Base-by-base conservation (phyloP, 2,113 vertebrate genomes). In the Diphyllodes magnificus region DNA sequence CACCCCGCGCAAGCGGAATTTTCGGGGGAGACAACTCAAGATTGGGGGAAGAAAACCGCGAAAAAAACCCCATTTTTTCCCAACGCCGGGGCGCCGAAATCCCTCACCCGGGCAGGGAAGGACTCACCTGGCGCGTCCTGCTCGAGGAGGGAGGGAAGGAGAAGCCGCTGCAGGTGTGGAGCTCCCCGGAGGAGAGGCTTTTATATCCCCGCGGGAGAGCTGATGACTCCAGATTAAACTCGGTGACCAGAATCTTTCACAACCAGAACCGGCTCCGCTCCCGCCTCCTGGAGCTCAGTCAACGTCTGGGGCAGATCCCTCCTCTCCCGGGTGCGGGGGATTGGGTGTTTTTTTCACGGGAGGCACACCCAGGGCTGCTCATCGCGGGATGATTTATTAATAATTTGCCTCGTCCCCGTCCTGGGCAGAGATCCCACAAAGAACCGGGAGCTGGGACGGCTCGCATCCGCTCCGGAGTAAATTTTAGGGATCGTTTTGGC, bases 221-320 rank as follows among this genome's bases (percentile, higher is more conserved):
- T 33, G 91, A 87, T 93, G 94, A 77, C 90, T 91, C 86, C 87
- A 49, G 92, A 70, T 84, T 87, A 91, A 95, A 94, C 64, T 57
- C 86, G 81, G 92, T 88, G 91, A 93, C 94, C 95, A 79, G 88
- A 78, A 90, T 92, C 95, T 96, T 96, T 96, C 95, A 92, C 94
- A 96, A 96, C 65, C 65, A 42, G 92, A 93, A 95, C 82, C 60
- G 82, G 92, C 95, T 89, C 68, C 77, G 19, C 90, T 90, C 75
- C 86, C 92, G 95, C 92, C 95, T 86, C 85, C 92, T 95, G 92
- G 92, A 90, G 78, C 30, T 82, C 85, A 82, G 73, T 93, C 95
- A 95, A 94, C 45, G 65, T 13, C 78, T 78, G 54, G 40, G 65
- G 79, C 30, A 57, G 70, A 85, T 89, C 20, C 72, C 39, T 94